These are phyloP conservation scores for Hoplostethus mediterraneus DNA, from an alignment of 2,797 vertebrate species.

Conservation along the genomic window DNA sequence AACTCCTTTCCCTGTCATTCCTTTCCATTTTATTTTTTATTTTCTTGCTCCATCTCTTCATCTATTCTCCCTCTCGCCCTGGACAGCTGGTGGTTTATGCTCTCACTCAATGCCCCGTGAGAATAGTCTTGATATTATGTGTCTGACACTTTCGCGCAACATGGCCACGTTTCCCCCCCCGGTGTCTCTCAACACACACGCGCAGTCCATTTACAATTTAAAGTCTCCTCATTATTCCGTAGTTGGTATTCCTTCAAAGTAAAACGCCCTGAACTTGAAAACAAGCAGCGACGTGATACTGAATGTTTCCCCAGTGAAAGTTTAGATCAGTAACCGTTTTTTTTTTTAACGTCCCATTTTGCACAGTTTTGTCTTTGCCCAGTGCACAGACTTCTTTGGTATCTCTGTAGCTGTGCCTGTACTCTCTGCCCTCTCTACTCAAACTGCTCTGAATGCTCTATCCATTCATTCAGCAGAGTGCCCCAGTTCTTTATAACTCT, in stretches of 20 bases:
- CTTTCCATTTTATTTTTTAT: not conserved
- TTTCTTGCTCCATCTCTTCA: not conserved
- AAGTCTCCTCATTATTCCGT: slow-evolving; percentile 33
- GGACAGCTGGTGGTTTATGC: slow-evolving; percentile 36
- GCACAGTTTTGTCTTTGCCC: not conserved
- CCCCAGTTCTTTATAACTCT: slow-evolving; percentile 28
- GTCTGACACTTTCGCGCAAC: slow-evolving; percentile 33
- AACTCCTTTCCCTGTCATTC: not conserved
- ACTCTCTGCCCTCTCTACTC: not conserved
- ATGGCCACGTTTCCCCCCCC: slow-evolving; percentile 8
- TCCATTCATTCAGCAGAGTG: not conserved
- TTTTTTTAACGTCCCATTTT: not conserved
- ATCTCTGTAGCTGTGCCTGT: not conserved
- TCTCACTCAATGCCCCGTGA: slow-evolving; percentile 12
- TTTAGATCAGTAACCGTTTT: slow-evolving; percentile 4
- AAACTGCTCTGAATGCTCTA: not conserved
- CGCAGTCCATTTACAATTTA: slow-evolving; percentile 27
- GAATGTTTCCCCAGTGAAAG: not conserved
- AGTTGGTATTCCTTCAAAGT: slow-evolving; percentile 28
- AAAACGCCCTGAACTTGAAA: slow-evolving; percentile 16
- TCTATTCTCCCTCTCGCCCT: not conserved
- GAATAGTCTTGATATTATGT: slow-evolving; percentile 24
- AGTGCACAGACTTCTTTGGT: not conserved
- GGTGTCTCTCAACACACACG: slow-evolving; percentile 1
- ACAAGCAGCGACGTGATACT: slow-evolving; percentile 20